These are phyloP conservation scores for Montipora efflorescens DNA, from an alignment of 64 coral and sea anemone species.

Conservation along the genomic window DNA sequence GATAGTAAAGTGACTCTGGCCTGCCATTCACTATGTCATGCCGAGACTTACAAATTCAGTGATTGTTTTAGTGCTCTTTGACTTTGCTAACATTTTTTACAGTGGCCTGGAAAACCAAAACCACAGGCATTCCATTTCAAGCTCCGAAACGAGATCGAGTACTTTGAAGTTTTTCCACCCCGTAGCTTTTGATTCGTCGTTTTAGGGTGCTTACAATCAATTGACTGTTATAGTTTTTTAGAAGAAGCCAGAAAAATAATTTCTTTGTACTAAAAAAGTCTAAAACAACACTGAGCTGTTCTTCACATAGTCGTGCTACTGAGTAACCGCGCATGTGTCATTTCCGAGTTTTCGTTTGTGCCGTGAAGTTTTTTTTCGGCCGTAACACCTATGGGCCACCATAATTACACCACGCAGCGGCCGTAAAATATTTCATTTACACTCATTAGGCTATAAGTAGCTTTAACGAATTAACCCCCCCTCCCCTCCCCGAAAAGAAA, in stretches of 20 bases:
- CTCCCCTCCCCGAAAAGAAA: too few species aligned
- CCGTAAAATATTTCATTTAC: too few species aligned
- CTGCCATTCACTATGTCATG: conserved; percentile 58
- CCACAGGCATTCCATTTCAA: conserved; percentile 50
- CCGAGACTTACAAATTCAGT: conserved; percentile 39
- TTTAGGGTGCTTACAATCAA: conserved; percentile 72
- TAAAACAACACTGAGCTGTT: too few species aligned
- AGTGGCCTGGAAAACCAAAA: conserved; percentile 59
- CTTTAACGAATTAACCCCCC: too few species aligned
- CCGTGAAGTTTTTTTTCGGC: too few species aligned
- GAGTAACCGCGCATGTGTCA: too few species aligned
- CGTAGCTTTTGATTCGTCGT: conserved; percentile 72
- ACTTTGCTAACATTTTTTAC: conserved; percentile 27
- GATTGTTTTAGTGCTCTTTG: conserved; percentile 58
- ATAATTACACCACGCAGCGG: too few species aligned
- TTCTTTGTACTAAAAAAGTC: background rate
- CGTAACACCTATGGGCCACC: too few species aligned
- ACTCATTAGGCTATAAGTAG: too few species aligned
- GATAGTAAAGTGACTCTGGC: conserved; percentile 45
- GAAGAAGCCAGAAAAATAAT: conserved; percentile 43
- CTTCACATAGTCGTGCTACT: too few species aligned
- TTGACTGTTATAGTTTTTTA: conserved; percentile 19
- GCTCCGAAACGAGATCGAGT: background rate
- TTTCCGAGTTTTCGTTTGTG: too few species aligned
- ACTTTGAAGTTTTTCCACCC: conserved; percentile 38